A percentile compares a stretch with the other conserved stretches of the same genome.
These are phyloP conservation scores for Zhuqinia jingwanae DNA, from an alignment of 2,888 invertebrate species.

Conservation along the genomic window DNA sequence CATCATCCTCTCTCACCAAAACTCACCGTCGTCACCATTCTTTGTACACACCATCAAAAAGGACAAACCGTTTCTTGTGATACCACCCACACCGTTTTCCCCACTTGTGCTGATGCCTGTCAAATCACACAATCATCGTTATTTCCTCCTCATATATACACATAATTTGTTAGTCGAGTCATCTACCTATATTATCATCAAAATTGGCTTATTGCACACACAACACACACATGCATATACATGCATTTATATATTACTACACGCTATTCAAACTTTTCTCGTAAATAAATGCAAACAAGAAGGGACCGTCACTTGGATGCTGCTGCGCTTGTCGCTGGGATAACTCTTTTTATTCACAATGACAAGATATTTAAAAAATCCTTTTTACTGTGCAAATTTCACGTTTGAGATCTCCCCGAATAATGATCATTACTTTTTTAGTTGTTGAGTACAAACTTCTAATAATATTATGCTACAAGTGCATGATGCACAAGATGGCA, in stretches of 20 bases:
- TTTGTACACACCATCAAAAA: slow-evolving; percentile 35
- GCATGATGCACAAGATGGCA: slow-evolving; percentile 10
- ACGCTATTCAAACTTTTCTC: background rate
- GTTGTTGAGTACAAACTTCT: slow-evolving; percentile 11
- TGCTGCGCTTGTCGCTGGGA: slow-evolving; percentile 16
- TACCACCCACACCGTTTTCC: slow-evolving; percentile 45
- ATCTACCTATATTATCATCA: slow-evolving; percentile 13
- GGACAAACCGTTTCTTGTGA: slow-evolving; percentile 36
- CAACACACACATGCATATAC: too few relatives aligned
- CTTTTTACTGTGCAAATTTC: slow-evolving; percentile 31
- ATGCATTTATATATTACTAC: too few relatives aligned
- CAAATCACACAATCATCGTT: slow-evolving; percentile 37
- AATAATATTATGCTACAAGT: background rate
- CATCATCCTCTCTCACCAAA: slow-evolving; percentile 15
- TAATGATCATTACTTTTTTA: slow-evolving; percentile 50
- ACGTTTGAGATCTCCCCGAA: slow-evolving; percentile 56
- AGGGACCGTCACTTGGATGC: slow-evolving; percentile 18
- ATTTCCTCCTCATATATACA: slow-evolving; percentile 25
- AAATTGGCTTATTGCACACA: slow-evolving; percentile 32
- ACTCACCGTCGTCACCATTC: slow-evolving; percentile 22
- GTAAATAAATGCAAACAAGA: slow-evolving; percentile 19
- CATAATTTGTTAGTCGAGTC: background rate
- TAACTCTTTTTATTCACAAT: slow-evolving; percentile 29
- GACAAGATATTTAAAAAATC: slow-evolving; percentile 22
- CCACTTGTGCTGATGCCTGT: slow-evolving; percentile 43